Evolutionary conservation across 64 coral and sea anemone species (phyloP), one percentile per base, ranked within the genome.

Genomic region (Pocillopora verrucosa): DNA sequence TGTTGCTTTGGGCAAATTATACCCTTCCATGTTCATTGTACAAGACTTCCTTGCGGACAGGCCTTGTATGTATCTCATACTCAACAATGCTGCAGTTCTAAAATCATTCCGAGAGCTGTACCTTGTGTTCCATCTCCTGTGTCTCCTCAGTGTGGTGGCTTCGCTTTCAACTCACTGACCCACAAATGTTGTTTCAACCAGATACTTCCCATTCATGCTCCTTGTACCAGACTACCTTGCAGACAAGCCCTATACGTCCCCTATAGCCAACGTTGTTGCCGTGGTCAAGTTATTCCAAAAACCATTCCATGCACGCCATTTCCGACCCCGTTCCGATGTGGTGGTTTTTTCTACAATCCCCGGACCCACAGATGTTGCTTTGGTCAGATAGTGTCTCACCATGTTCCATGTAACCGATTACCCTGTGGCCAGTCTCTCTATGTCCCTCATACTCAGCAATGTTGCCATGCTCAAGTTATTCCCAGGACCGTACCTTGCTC

Each of bases 211-310:
- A 24, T 60, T 13, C 45, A 80, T 56, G 3, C 1, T 38, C 34
- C 16, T 64, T 87, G 84, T 30, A 87, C 24, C 59, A 82, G 15
- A 36, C 62, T 72, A 10, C 57, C 25, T 60, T 87, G 84, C 58
- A 57, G 73, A 59, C 41, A 60, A 30, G 24, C 25, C 11, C 57
- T 19, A 16, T 87, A 74, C 38, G 73, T 74, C 74, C 51, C 64
- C 16, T 16, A 58, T 74, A 30, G 34, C 35, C 67, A 60, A 34
- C 67, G 41, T 60, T 87, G 84, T n/a, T 87, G 84, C 64, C 26
- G n/a, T 45, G 74, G 56, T 9, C 65, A 7, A 35, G 64, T 59
- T 51, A 17, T 87, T 70, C 67, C 67, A 20, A 70, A 10, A 30
- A 24, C 22, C 20, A 35, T 37, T 10, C 58, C 85, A 5, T 75